These are phyloP conservation scores for Protobothrops flavoviridis DNA, from an alignment of 2,113 vertebrate species.

Conservation along the genomic window DNA sequence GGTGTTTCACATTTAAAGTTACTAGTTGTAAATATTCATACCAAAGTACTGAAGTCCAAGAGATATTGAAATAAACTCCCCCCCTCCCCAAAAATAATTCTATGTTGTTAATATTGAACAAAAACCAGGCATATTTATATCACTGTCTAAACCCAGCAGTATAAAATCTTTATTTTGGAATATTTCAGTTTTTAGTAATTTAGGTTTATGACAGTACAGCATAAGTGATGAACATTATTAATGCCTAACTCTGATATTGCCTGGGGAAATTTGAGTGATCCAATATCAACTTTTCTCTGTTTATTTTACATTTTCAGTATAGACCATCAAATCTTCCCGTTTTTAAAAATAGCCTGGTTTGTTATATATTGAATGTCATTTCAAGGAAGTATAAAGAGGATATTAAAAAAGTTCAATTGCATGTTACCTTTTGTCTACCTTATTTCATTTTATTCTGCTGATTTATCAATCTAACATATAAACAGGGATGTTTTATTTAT, in stretches of 20 bases:
- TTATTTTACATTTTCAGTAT: constrained; percentile 4
- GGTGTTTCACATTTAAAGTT: not conserved
- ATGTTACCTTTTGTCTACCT: not conserved
- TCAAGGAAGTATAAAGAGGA: not conserved
- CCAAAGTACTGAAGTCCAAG: not conserved
- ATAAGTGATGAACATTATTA: constrained; percentile 25
- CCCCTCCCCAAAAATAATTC: not conserved
- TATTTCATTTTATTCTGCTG: constrained; percentile 5
- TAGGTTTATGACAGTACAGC: not conserved
- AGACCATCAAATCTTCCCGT: not conserved
- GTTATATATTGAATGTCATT: constrained; percentile 8
- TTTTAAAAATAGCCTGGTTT: not conserved
- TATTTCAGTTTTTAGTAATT: constrained; percentile 37
- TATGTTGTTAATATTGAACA: constrained; percentile 34
- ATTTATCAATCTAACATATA: not conserved
- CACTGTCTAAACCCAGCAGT: constrained; percentile 24
- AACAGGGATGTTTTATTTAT: not conserved
- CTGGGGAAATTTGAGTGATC: not conserved
- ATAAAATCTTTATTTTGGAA: constrained; percentile 44
- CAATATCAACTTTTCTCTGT: not conserved
- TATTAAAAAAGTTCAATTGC: constrained; percentile 18
- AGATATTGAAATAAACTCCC: not conserved
- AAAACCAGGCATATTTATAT: constrained; percentile 44
- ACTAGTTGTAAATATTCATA: not conserved
- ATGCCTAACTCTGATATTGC: constrained; percentile 8